These are phyloP conservation scores for Mandrillus leucophaeus DNA, from an alignment of 2,113 vertebrate species.

Conservation along the genomic window DNA sequence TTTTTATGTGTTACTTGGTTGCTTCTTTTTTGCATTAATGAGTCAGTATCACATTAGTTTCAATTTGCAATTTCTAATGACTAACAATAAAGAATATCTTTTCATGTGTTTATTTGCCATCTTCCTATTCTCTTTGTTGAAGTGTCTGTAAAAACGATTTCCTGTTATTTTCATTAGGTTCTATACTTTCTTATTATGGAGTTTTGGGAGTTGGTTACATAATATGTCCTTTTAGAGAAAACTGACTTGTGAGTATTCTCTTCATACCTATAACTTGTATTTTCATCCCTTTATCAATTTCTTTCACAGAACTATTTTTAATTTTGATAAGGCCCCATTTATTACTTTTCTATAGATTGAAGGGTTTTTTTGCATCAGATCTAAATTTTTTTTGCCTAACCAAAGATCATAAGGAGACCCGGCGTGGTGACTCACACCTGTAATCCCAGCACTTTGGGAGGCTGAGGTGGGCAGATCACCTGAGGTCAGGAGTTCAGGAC, in stretches of 20 bases:
- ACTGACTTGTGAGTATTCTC: not conserved
- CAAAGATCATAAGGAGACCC: not conserved
- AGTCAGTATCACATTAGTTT: not conserved
- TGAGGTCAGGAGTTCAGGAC: too few species aligned
- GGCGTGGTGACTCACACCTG: too few species aligned
- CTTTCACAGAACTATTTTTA: not conserved
- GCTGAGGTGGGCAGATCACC: too few species aligned
- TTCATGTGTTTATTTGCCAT: not conserved
- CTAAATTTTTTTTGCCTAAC: not conserved
- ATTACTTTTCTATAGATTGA: not conserved
- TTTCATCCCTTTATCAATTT: not conserved
- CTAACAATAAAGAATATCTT: not conserved
- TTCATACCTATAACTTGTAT: not conserved
- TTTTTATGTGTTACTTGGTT: not conserved
- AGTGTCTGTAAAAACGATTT: not conserved
- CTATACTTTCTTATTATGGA: not conserved
- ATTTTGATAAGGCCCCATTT: not conserved
- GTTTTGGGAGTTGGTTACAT: not conserved
- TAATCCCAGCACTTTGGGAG: too few species aligned
- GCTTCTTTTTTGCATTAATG: not conserved
- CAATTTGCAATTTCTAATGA: not conserved
- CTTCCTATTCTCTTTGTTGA: not conserved
- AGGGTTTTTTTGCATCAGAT: too few species aligned
- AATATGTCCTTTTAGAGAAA: not conserved
- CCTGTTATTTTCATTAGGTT: not conserved